Evolutionary conservation across 2,888 invertebrate genomes (phyloP), one percentile per base, ranked within the genome.

Genomic region (Eupithecia abbreviata): DNA sequence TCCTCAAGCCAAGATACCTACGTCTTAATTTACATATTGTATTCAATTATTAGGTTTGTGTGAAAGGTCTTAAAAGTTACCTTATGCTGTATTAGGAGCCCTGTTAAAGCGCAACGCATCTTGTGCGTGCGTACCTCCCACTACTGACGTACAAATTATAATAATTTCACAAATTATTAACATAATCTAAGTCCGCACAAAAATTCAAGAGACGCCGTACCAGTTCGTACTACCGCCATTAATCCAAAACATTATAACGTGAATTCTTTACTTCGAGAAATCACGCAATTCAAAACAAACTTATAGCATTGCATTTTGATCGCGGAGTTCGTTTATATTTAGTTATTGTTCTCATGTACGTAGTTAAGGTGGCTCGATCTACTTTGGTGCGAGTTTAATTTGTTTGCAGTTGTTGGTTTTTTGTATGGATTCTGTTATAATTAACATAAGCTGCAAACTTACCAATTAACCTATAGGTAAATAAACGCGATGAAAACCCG

Each of bases 221-320:
- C 78, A 75, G 62, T 42, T 15, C 68, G 78, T 78, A 71, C 77
- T 41, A 78, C 75, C 75, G 3, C 45, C 73, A 78, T 78, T 75
- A 71, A 68, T 78, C 42, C 73, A 15, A 45, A 68, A 51, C 75
- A 75, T 75, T 78, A 77, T 77, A 73, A 72, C 72, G 71, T 49
- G 65, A 69, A 72, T 75, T 73, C 71, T 47, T 75, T 71, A 71
- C 73, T 43, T 73, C 45, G 68, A 41, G 62, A 51, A 71, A 78
- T 71, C 78, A 78, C 78, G 78, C 78, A 75, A 78, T 73, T 73
- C 71, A 45, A 69, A 72, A 65, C 72, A 41, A 77, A 74, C 72
- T 77, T 74, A 62, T 30, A 73, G 58, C 10, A 68, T 42, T 77
- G 77, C 74, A 77, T 72, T 72, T 70, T 51, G 74, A n/a, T 45